A percentile compares a stretch with the other conserved stretches of the same genome.
These are phyloP conservation scores for Podarcis muralis DNA, from an alignment of 2,113 vertebrate species.

Conservation along the genomic window DNA sequence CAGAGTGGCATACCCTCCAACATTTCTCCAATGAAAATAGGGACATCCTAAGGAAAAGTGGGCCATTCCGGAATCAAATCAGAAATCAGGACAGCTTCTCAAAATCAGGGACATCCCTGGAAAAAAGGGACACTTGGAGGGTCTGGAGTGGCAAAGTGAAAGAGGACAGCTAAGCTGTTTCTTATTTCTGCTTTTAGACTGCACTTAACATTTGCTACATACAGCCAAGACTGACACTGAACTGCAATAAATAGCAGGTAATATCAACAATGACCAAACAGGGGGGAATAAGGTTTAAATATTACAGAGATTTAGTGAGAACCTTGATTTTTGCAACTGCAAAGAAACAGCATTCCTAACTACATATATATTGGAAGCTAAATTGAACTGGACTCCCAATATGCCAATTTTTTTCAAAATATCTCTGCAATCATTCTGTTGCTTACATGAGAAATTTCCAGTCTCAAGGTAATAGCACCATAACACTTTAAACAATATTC, in stretches of 20 bases:
- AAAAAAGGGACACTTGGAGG: too few species aligned
- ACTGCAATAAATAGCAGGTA: neutral
- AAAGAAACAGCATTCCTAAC: neutral
- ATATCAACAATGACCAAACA: neutral
- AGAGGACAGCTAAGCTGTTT: neutral
- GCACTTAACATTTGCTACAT: neutral
- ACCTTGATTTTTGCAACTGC: neutral
- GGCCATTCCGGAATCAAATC: too few species aligned
- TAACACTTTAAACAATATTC: slow-evolving; percentile 2
- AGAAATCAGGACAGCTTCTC: too few species aligned
- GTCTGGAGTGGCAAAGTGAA: neutral
- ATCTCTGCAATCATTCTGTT: neutral
- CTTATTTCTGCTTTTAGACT: neutral
- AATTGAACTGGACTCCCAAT: neutral
- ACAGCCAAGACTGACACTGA: fast-evolving
- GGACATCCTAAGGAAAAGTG: too few species aligned
- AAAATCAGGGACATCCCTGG: too few species aligned
- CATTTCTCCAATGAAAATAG: neutral
- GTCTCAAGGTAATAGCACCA: neutral
- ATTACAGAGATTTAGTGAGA: neutral
- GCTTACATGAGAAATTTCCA: neutral
- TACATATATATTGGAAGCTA: neutral
- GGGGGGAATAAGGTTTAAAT: neutral
- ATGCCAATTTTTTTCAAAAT: neutral
- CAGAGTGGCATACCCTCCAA: neutral